Evolutionary conservation across 1,140 invertebrate species (phyloP), one percentile per base, ranked within the genome.

Genomic region (Drosophila guanche): DNA sequence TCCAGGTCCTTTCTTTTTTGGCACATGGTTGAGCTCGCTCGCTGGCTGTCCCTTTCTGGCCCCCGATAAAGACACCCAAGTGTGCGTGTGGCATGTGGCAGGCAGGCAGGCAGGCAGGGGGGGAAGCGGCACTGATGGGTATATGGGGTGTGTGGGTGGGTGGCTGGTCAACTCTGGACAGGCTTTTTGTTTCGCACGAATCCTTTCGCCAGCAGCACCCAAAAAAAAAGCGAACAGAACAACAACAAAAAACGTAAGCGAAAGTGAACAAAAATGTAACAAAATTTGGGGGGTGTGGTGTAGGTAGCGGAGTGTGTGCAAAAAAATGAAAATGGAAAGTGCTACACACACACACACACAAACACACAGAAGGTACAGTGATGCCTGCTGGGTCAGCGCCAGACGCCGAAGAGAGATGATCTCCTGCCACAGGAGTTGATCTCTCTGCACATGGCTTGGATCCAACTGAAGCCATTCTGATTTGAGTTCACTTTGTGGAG

Each of bases 121-220:
- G 5, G 27, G 27, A 5, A 27, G 4, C 2, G 25, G 20, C n/a
- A 8, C 6, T 8, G 48, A 3, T 16, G 22, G n/a, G 27, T n/a
- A 43, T 12, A 16, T 5, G 56, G 23, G 25, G 40, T 20, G 37
- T 4, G 55, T 58, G 43, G 72, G 72, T 58, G 43, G 72, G 72
- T 37, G 33, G 33, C 4, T 85, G 80, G 80, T 73, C 80, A 85
- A 61, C 63, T 7, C 68, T 85, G 80, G 63, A 23, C 80, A 76
- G 80, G 55, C 80, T 73, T 76, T 85, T 69, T 86, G 78, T 85
- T 85, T 85, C 81, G 81, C 81, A 86, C 77, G 81, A 86, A 86
- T 86, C 81, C 81, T 86, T 86, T 86, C 81, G 81, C 69, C 71
- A 60, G 55, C 65, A 29, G 40, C 20, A 27, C 43, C 56, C 51